A percentile compares a stretch with the other conserved stretches of the same genome.
phyloP scores from a whole-genome alignment of 2,113 vertebrate genomes.

The Cryptomyrus ogoouensis region DNA sequence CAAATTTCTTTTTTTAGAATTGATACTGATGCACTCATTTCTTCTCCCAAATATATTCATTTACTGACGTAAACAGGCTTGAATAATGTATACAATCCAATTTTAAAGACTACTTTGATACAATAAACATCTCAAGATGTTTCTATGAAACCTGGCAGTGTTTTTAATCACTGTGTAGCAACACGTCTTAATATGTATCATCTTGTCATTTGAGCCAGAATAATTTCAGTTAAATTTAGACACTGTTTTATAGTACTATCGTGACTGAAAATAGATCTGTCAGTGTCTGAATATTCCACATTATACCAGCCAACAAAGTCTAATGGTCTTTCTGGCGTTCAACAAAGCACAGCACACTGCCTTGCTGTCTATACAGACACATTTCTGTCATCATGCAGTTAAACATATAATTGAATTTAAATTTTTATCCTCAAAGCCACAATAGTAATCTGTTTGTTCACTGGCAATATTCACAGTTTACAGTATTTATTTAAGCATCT shows the following conservation, averaged over 20 bases:
- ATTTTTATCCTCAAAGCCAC: neutral
- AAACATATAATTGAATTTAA: neutral
- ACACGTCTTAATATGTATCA: neutral
- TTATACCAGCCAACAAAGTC: neutral
- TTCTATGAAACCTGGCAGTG: neutral
- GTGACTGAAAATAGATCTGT: slow-evolving; percentile 10
- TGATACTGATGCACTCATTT: neutral
- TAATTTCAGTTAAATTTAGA: slow-evolving; percentile 12
- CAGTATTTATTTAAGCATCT: neutral
- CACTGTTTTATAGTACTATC: neutral
- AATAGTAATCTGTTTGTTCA: neutral
- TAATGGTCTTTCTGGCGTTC: neutral
- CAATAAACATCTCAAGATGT: neutral
- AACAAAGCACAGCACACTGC: neutral
- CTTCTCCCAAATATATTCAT: neutral
- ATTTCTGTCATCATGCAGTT: neutral
- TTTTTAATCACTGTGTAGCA: neutral
- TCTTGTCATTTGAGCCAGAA: neutral
- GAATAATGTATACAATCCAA: neutral
- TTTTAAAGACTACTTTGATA: neutral
- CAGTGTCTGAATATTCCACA: neutral
- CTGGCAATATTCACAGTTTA: neutral
- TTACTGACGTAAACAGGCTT: neutral
- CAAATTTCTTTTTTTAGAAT: neutral
- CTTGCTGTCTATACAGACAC: neutral